Evolutionary conservation across 2,797 vertebrate genomes (phyloP), one percentile per base, ranked within the genome.

Genomic region (Falco peregrinus): DNA sequence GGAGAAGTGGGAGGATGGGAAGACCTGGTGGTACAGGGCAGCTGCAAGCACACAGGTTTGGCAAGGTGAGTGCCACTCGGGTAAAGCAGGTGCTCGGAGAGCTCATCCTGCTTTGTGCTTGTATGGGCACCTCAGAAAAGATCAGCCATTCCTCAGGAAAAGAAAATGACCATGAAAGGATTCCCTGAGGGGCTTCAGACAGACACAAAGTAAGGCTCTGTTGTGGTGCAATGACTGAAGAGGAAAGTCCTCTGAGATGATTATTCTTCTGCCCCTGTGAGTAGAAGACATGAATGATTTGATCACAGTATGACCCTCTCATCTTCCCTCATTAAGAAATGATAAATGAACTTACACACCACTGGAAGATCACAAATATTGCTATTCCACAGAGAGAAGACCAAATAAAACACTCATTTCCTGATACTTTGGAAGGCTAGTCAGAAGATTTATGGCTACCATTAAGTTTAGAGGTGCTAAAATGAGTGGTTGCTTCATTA

Each of bases 281-380:
- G 37, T 10, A 43, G 64, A 94, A 89, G 90, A 94, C 78, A 92
- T 75, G 92, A 90, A 69, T 87, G 20, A 95, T 95, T 94, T 75
- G 37, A 63, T 90, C 86, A 48, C 68, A 68, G 29, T 91, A 35
- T 84, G 95, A 81, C 74, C 68, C 79, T 89, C 78, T 96, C 41
- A 39, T 59, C 68, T 83, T 88, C 25, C 39, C 73, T 94, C 74
- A 87, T 95, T 95, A 96, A 82, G 83, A 84, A 82, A 60, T 88
- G 71, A 94, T 61, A 28, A 45, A 86, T 65, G 68, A 50, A 16
- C 51, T 47, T 89, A 74, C 56, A 31, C 16, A 57, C 21, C 59
- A 68, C 75, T 51, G 65, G 68, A 63, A 75, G 31, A 88, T 76
- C n/a, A 73, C 79, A 79, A 84, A 90, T 89, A 60, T n/a, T 88